Evolutionary conservation across 2,888 invertebrate species (phyloP), one percentile per base, ranked within the genome.

Genomic region (Sarcophaga carnaria): DNA sequence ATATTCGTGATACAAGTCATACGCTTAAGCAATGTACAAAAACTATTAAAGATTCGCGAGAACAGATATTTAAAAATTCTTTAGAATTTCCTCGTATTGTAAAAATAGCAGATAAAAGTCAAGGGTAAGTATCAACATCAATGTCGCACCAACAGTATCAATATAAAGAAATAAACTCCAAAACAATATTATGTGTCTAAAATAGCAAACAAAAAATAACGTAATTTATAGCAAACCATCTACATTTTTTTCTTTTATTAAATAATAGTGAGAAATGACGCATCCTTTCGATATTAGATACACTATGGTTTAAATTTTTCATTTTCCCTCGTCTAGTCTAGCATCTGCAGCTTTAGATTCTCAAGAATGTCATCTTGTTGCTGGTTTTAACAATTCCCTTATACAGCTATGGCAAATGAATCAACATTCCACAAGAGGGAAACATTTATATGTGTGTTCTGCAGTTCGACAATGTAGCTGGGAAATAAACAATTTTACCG

Each of bases 351-450:
- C 91, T 67, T 70, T 93, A 14, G 94, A 94, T 88, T 83, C 88
- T 66, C 88, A 89, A 71, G 92, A 92, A 87, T 94, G 94, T 71
- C 94, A 94, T 89, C 86, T 93, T 75, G 90, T 91, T 14, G 93
- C 92, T 6, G 93, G 93, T 10, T 93, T 93, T 83, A 91, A 93
- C 78, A 92, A 91, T 88, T 92, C 94, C 1, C 89, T 91, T 27
- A 90, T 94, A 6, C 91, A 92, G 82, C 85, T 94, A 45, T 94
- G 93, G 93, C 92, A 93, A 83, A 89, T 93, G 12, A 92, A 93
- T 88, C 91, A 92, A 81, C 92, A 91, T 45, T 90, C 90, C 25
- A 90, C 89, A 59, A 88, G 89, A 3, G 93, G 94, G 0, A 91
- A 90, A 85, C 92, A 91, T 88, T 88, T 93, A 2, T 94, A 92